These are phyloP conservation scores for Patella ulyssiponensis DNA, from an alignment of 2,888 invertebrate species.

Conservation along the genomic window DNA sequence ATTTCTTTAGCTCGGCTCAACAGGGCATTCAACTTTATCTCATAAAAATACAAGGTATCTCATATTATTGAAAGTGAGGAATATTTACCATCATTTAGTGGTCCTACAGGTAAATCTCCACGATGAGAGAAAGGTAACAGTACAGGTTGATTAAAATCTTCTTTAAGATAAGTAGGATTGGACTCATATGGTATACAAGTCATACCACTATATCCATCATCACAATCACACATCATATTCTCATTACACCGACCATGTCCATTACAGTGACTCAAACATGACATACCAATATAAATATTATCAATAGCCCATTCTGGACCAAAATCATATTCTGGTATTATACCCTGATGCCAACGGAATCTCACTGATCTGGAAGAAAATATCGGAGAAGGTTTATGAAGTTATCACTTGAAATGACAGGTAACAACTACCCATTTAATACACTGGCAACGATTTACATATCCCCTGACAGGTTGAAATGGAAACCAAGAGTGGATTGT, in stretches of 20 bases:
- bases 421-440: too few relatives aligned
- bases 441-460: too few relatives aligned
- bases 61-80: not conserved
- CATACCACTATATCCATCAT: conserved; percentile 62
- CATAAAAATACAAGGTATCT: not conserved
- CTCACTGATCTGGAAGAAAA: conserved; percentile 58
- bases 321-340: conserved; percentile 60
- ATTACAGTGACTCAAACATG: conserved; percentile 70
- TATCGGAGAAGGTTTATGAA: too few relatives aligned
- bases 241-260: conserved; percentile 71
- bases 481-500: too few relatives aligned
- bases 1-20: too few relatives aligned
- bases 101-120: conserved; percentile 21
- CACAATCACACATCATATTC: conserved; percentile 67
- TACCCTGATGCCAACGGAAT: conserved; percentile 73
- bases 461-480: too few relatives aligned
- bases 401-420: too few relatives aligned
- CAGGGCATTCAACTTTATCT: too few relatives aligned
- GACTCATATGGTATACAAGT: conserved; percentile 50
- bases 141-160: conserved; percentile 62
- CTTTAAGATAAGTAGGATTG: conserved; percentile 65
- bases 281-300: conserved; percentile 72
- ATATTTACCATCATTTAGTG: conserved; percentile 10
- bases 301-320: conserved; percentile 72
- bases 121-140: conserved; percentile 7